A percentile compares a stretch with the other conserved stretches of the same genome.
phyloP scores from a whole-genome alignment of 2,797 vertebrate genomes.

The Pseudomugil gertrudae region DNA sequence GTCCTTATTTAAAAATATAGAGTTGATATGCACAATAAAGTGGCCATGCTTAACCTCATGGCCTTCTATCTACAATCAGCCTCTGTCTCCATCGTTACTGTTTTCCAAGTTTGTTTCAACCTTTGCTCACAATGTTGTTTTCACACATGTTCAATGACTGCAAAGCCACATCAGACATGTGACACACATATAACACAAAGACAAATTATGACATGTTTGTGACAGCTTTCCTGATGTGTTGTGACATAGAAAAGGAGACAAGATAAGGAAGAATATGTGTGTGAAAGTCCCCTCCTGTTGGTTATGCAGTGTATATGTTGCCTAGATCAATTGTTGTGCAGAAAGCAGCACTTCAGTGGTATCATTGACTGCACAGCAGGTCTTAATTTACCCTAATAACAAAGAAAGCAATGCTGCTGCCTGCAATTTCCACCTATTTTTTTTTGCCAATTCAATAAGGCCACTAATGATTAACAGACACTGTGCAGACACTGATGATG shows the following conservation, averaged over 20 bases:
- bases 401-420: not conserved
- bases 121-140: not conserved
- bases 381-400: conserved; percentile 2
- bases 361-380: conserved; percentile 8
- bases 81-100: not conserved
- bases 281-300: not conserved
- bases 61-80: not conserved
- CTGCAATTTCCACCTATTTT: conserved; percentile 1
- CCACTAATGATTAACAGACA: not conserved
- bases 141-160: not conserved
- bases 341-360: conserved; percentile 6
- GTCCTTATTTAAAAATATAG: too few species aligned
- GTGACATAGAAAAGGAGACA: not conserved
- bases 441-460: not conserved
- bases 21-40: not conserved
- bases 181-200: not conserved
- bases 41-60: not conserved
- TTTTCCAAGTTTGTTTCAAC: not conserved
- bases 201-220: not conserved
- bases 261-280: not conserved
- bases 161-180: not conserved
- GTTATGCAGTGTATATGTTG: not conserved
- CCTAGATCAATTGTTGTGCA: conserved; percentile 3
- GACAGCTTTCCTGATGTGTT: not conserved
- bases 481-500: not conserved